These are phyloP conservation scores for Sminthurinus signatus DNA, from an alignment of 1,140 invertebrate genomes.

Conservation along the genomic window DNA sequence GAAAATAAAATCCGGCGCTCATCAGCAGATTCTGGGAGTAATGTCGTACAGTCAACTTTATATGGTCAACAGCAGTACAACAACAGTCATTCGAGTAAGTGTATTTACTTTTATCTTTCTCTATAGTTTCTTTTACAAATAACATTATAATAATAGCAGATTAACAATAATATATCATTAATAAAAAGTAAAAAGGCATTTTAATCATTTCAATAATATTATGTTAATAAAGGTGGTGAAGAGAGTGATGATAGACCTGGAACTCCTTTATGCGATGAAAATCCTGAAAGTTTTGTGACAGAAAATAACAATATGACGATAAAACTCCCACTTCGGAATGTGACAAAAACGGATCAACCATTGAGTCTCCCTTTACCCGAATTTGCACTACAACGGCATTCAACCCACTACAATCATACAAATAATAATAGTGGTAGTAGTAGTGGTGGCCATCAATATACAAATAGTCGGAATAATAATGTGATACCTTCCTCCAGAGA, in stretches of 20 bases:
- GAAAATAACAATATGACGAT: constrained; percentile 27
- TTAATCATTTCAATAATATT: not conserved
- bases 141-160: no score
- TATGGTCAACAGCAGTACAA: not conserved
- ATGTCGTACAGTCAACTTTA: constrained; percentile 3
- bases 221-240: constrained; percentile 42
- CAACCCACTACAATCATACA: constrained; percentile 16
- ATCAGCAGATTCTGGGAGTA: constrained; percentile 38
- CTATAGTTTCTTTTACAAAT: constrained; percentile 25
- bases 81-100: not conserved
- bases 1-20: constrained; percentile 35
- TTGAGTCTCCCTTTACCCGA: constrained; percentile 73
- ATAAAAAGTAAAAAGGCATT: no score
- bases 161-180: no score
- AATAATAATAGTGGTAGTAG: constrained; percentile 10
- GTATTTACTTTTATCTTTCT: not conserved
- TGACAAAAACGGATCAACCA: constrained; percentile 46
- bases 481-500: not conserved
- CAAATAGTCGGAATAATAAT: not conserved
- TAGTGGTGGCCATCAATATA: not conserved
- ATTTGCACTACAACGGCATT: constrained; percentile 55
- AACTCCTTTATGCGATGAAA: constrained; percentile 74
- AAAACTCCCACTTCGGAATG: constrained; percentile 18
- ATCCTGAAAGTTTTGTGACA: constrained; percentile 58
- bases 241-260: constrained; percentile 56